Conservation (phyloP, 2,888 invertebrate genomes). For the Acheta domesticus region DNA sequence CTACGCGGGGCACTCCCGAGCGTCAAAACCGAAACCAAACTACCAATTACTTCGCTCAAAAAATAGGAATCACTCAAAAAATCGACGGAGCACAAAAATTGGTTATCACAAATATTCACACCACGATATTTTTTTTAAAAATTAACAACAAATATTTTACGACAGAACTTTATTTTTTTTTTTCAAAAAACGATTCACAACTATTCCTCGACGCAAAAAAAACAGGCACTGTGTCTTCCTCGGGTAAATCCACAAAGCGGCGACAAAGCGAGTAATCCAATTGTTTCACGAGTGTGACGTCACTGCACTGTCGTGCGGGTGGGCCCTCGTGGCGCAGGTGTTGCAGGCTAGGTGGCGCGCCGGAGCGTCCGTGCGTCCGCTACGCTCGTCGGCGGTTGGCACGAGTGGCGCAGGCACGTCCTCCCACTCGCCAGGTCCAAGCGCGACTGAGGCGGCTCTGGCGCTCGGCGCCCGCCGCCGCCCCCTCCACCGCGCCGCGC, state of each 20-base stretch:
- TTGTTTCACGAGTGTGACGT: background rate
- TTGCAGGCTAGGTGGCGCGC: background rate
- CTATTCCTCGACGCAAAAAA: background rate
- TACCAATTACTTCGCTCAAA: background rate
- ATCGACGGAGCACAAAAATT: background rate
- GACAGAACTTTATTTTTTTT: background rate
- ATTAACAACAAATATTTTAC: background rate
- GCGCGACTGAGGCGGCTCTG: background rate
- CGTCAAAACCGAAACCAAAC: background rate
- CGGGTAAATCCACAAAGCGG: background rate
- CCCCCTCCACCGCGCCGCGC: background rate
- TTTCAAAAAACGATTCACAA: background rate
- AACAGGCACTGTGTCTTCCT: background rate
- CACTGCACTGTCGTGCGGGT: background rate
- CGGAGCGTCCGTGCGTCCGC: background rate
- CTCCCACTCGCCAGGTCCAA: conserved; percentile 5
- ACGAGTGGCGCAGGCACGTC: background rate
- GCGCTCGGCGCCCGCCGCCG: background rate
- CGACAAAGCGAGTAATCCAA: background rate
- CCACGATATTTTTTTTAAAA: background rate
- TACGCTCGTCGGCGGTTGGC: background rate
- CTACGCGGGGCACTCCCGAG: background rate
- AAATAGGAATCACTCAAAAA: background rate
- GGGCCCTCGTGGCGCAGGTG: background rate
- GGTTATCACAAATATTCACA: background rate